Conservation (phyloP, 2,113 vertebrate genomes). For the Varanus komodoensis region DNA sequence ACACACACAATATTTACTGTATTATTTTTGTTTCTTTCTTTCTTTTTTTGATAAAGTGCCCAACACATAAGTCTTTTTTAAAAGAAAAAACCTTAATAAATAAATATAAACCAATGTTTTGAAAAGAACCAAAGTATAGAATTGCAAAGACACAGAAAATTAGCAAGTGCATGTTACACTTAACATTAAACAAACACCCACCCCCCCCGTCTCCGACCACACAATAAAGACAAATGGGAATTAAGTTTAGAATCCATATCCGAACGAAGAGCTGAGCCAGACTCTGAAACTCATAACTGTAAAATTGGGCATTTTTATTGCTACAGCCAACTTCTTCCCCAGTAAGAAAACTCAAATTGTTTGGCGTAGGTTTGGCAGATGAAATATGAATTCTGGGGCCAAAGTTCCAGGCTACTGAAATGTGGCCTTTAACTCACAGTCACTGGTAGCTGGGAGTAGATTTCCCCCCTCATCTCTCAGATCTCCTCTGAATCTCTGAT, state of each 20-base stretch:
- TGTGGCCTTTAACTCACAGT: neutral
- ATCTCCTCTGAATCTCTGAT: neutral
- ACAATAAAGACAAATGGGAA: slow-evolving; percentile 15
- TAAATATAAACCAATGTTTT: slow-evolving; percentile 23
- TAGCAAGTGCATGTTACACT: slow-evolving; percentile 60
- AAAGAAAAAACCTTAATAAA: neutral
- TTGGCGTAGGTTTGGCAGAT: neutral
- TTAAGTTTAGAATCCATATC: neutral
- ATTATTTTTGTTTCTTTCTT: neutral
- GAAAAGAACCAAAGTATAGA: slow-evolving; percentile 70
- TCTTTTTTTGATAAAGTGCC: slow-evolving; percentile 73
- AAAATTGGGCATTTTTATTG: neutral
- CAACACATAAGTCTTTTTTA: slow-evolving; percentile 66
- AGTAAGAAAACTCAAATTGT: neutral
- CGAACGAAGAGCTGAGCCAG: neutral
- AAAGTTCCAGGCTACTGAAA: neutral
- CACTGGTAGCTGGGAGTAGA: neutral
- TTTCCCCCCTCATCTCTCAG: neutral
- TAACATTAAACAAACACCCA: slow-evolving; percentile 19
- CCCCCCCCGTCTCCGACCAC: neutral
- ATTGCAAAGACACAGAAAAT: slow-evolving; percentile 67
- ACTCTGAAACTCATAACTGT: neutral
- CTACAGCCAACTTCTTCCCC: neutral
- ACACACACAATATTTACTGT: slow-evolving; percentile 56
- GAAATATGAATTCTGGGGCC: neutral